phyloP scores from a whole-genome alignment of 2,888 invertebrate genomes.

The Phengaris arion region DNA sequence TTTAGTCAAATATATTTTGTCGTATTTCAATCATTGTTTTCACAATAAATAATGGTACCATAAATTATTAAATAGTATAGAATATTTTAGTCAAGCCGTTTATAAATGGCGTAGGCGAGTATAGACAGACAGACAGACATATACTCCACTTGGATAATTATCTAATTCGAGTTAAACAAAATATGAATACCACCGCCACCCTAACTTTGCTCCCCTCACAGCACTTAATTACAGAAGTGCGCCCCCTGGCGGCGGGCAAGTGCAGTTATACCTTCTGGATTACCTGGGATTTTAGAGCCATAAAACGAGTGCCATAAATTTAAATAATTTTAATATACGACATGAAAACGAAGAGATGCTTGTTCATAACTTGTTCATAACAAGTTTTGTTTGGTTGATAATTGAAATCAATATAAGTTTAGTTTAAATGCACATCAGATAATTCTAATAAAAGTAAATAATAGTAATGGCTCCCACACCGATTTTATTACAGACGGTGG shows the following conservation, averaged over 20 bases:
- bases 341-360: neutral
- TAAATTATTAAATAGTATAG: too few species aligned
- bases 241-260: constrained; percentile 1
- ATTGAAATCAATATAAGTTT: too few species aligned
- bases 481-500: too few species aligned
- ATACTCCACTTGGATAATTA: constrained; percentile 27
- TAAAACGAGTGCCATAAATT: neutral
- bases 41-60: too few species aligned
- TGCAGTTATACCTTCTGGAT: neutral
- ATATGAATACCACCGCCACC: constrained; percentile 8
- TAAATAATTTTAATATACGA: neutral
- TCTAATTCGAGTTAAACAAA: constrained; percentile 6
- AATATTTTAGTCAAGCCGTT: too few species aligned
- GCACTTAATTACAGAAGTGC: neutral
- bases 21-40: too few species aligned
- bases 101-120: too few species aligned
- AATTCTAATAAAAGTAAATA: too few species aligned
- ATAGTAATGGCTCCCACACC: too few species aligned
- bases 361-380: neutral
- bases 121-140: neutral
- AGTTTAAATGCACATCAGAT: too few species aligned
- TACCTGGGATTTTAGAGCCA: neutral
- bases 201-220: neutral
- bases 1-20: too few species aligned
- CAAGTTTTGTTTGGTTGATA: neutral